Base-by-base conservation (phyloP, 2,113 vertebrate genomes). In the Dendrocopos noguchii region DNA sequence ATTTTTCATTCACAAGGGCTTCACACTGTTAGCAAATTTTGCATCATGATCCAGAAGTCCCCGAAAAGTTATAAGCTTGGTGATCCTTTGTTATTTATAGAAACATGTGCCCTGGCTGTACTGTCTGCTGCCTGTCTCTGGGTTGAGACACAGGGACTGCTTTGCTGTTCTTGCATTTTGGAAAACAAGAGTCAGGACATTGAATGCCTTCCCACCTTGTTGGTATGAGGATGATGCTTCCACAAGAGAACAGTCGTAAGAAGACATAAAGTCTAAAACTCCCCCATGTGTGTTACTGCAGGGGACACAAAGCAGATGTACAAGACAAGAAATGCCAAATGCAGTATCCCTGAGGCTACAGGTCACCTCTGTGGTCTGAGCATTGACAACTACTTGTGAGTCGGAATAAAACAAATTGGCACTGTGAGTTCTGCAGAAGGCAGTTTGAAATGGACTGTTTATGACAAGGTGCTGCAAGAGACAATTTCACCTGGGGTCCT, bases 191-290 rank as follows among this genome's bases (percentile, higher is more conserved):
- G 50, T 64, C 10, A 52, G 28, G 33, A 46, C 16, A 63, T 6
- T 0, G 2, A 55, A 15, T 31, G 10, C 2, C 4, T 68, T 88
- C n/a, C 13, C 27, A 19, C 22, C 10, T 88, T 1, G 0, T 27
- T 22, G 21, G 20, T 25, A 15, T 9, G 42, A 55, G 7, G 4
- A 4, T 61, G 6, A 10, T 7, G 4, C 4, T 73, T 57, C 29
- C 29, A 4, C 33, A 63, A 53, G 14, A 29, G 7, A 89, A 25
- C 5, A 61, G 15, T 9, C 8, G 4, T 12, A 60, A 65, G 11
- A 56, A 55, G 11, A 50, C 27, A 9, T 31, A 22, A 74, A 47
- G 33, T 46, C 36, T 46, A n/a, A 72, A 87, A 75, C 64, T n/a
- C 7, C 7, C n/a, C 7, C 10, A 3, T n/a, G 19, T 57, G 52